A percentile compares a stretch with the other conserved stretches of the same genome.
phyloP scores from a whole-genome alignment of 1,140 invertebrate species.

The Drosophila neocordata region DNA sequence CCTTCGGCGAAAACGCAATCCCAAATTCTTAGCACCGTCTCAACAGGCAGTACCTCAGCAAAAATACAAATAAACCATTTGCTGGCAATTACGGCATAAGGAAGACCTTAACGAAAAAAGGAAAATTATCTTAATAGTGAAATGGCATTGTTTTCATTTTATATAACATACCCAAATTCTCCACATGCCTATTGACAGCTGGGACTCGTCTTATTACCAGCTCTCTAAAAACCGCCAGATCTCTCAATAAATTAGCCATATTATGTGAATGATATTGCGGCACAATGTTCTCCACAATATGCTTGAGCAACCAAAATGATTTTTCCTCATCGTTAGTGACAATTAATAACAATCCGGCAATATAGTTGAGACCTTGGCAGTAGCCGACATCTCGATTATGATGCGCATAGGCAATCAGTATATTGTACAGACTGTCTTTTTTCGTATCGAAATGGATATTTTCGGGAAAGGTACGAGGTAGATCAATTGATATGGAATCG shows the following conservation, averaged over 20 bases:
- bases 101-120: constrained; percentile 84
- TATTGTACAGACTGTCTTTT: constrained; percentile 91
- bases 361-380: constrained; percentile 97
- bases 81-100: constrained; percentile 93
- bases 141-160: neutral
- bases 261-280: constrained; percentile 94
- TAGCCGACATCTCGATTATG: constrained; percentile 94
- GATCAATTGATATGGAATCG: constrained; percentile 92
- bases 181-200: constrained; percentile 90
- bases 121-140: neutral
- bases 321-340: constrained; percentile 94
- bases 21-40: constrained; percentile 96
- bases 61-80: constrained; percentile 98
- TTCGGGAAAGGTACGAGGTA: constrained; percentile 95
- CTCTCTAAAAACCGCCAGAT: constrained; percentile 94
- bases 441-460: constrained; percentile 95
- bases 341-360: constrained; percentile 91
- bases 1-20: constrained; percentile 98
- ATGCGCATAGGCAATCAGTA: constrained; percentile 94
- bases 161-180: constrained; percentile 85
- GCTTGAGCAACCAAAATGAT: constrained; percentile 95
- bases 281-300: constrained; percentile 92
- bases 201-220: constrained; percentile 92
- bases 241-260: constrained; percentile 93
- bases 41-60: constrained; percentile 94